These are phyloP conservation scores for Aphaenogaster rudis DNA, from an alignment of 1,140 invertebrate species.

Conservation along the genomic window DNA sequence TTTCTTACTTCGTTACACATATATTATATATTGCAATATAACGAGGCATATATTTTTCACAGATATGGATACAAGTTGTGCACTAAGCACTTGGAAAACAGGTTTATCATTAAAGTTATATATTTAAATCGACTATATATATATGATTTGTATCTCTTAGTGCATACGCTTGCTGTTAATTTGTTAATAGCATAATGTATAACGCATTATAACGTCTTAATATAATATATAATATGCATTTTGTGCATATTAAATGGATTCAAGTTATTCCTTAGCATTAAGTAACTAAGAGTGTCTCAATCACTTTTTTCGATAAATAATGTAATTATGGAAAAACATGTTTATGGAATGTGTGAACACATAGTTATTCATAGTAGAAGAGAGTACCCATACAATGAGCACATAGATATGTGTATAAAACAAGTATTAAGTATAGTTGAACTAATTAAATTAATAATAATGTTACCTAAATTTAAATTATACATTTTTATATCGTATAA, in stretches of 20 bases:
- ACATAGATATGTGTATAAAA: constrained; percentile 64
- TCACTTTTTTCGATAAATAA: constrained; percentile 47
- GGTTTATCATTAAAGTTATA: constrained; percentile 22
- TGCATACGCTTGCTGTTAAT: constrained; percentile 58
- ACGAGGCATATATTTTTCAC: constrained; percentile 16
- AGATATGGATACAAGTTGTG: constrained; percentile 19
- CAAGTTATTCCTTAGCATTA: constrained; percentile 52
- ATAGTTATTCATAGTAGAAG: constrained; percentile 29
- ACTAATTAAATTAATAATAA: constrained; percentile 80
- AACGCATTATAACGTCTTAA: constrained; percentile 48
- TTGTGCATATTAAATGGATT: constrained; percentile 46
- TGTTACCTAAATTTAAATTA: constrained; percentile 77
- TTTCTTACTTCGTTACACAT: constrained; percentile 50
- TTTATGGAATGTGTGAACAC: constrained; percentile 32
- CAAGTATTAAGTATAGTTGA: constrained; percentile 76
- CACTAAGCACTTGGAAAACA: constrained; percentile 19
- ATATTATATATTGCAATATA: constrained; percentile 20
- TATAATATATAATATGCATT: constrained; percentile 46
- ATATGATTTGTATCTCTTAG: constrained; percentile 42
- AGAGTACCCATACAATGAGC: constrained; percentile 62
- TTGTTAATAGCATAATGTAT: constrained; percentile 60
- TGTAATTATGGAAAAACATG: constrained; percentile 26
- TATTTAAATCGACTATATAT: constrained; percentile 38
- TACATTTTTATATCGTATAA: constrained; percentile 82
- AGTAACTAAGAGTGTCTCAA: constrained; percentile 38